Conservation (phyloP, 2,797 vertebrate species). For the Somateria mollissima region DNA sequence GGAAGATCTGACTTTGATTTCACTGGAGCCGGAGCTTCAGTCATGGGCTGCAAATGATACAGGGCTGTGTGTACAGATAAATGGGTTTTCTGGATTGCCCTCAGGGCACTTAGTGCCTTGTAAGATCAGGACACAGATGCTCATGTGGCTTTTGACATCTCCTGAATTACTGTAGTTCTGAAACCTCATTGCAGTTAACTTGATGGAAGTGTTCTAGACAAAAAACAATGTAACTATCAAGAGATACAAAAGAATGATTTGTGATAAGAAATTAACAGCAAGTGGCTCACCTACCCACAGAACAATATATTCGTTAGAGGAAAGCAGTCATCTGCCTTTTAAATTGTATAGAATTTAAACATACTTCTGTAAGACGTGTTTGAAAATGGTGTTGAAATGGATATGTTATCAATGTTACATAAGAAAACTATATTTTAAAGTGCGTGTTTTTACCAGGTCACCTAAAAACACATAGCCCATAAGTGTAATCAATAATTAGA, state of each 20-base stretch:
- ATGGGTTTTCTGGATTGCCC: not conserved
- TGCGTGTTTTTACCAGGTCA: not conserved
- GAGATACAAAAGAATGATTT: not conserved
- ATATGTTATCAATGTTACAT: not conserved
- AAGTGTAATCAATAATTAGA: not conserved
- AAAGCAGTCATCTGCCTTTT: not conserved
- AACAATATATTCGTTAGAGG: not conserved
- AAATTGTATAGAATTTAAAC: not conserved
- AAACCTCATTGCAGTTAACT: not conserved
- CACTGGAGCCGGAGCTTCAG: not conserved
- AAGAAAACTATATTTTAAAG: not conserved
- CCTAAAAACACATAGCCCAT: not conserved
- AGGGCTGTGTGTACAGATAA: not conserved
- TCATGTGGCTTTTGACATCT: not conserved
- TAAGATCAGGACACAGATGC: accelerated
- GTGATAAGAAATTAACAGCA: constrained; percentile 7
- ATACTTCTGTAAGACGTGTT: not conserved
- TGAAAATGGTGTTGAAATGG: not conserved
- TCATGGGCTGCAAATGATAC: accelerated
- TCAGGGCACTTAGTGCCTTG: not conserved
- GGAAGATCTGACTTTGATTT: not conserved
- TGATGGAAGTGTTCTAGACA: not conserved
- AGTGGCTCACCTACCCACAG: not conserved
- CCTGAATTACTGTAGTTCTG: constrained; percentile 13
- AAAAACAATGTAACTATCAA: not conserved